Evolutionary conservation across 2,888 invertebrate genomes (phyloP).

Genomic region (Drosophila fulvimacula): DNA sequence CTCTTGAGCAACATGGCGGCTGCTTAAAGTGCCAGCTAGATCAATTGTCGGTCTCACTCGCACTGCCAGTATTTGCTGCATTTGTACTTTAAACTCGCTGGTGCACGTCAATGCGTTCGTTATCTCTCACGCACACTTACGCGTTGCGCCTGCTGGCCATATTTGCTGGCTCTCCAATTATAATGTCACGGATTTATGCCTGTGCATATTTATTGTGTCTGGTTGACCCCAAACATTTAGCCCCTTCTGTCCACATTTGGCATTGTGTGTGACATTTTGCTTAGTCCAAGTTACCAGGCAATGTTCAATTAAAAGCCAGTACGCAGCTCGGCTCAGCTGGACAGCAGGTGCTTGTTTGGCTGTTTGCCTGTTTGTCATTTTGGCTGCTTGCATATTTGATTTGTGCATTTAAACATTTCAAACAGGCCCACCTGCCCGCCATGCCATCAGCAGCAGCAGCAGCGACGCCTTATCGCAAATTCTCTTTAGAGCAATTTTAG

Average conservation of each 20-base stretch:
- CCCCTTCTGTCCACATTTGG: not conserved
- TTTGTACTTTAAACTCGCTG: not conserved
- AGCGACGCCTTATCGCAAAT: conserved; percentile 67
- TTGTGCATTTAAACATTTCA: conserved; percentile 79
- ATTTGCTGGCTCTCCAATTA: conserved; percentile 60
- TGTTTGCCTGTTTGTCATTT: conserved; percentile 54
- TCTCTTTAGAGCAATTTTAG: conserved; percentile 78
- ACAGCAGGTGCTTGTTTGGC: conserved; percentile 64
- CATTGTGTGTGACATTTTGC: conserved; percentile 39
- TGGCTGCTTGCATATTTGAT: conserved; percentile 77
- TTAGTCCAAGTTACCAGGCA: conserved; percentile 38
- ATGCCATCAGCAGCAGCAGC: conserved; percentile 3
- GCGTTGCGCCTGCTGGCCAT: not conserved
- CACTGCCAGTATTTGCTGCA: not conserved
- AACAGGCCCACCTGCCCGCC: conserved; percentile 40
- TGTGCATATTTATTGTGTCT: conserved; percentile 64
- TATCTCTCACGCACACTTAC: not conserved
- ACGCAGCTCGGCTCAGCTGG: conserved; percentile 45
- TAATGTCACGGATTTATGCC: conserved; percentile 68
- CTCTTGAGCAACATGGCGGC: not conserved
- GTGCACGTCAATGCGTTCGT: not conserved
- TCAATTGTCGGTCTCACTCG: not conserved
- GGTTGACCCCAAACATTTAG: conserved; percentile 40
- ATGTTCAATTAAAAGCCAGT: conserved; percentile 72
- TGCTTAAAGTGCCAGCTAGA: conserved; percentile 14